Conservation (phyloP, 2,797 vertebrate genomes). For the Tamandua tetradactyla region DNA sequence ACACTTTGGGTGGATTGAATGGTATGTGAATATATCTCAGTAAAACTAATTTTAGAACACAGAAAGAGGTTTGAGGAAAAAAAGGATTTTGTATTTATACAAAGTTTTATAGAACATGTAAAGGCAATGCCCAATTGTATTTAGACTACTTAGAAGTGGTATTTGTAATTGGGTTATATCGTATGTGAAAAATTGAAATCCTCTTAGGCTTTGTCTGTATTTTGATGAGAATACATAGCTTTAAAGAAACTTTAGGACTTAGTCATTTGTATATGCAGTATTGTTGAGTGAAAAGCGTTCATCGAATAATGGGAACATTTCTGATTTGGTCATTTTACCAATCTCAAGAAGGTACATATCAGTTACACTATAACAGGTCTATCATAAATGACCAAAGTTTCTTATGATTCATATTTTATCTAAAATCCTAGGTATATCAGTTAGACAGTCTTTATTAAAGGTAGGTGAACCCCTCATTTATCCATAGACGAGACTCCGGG, state of each 20-base stretch:
- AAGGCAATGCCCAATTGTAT: slow-evolving; percentile 52
- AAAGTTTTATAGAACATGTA: slow-evolving; percentile 69
- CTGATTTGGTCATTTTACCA: slow-evolving; percentile 3
- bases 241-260: slow-evolving; percentile 19
- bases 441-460: background rate
- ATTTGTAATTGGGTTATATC: slow-evolving; percentile 36
- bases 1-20: too few relatives aligned
- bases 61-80: background rate
- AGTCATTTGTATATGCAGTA: background rate
- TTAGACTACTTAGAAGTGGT: slow-evolving; percentile 53
- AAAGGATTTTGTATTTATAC: slow-evolving; percentile 53
- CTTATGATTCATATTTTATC: slow-evolving; percentile 9
- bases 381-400: background rate
- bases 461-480: background rate
- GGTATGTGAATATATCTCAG: too few relatives aligned
- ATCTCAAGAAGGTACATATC: background rate
- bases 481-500: background rate
- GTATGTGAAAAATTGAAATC: slow-evolving; percentile 52
- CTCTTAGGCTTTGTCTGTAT: slow-evolving; percentile 60
- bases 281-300: slow-evolving; percentile 32
- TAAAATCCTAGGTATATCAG: background rate
- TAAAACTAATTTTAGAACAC: too few relatives aligned
- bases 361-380: background rate
- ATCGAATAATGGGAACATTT: slow-evolving; percentile 50
- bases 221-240: slow-evolving; percentile 63